Evolutionary conservation across 1,140 invertebrate species (phyloP).

Genomic region (Drosophila lowei): DNA sequence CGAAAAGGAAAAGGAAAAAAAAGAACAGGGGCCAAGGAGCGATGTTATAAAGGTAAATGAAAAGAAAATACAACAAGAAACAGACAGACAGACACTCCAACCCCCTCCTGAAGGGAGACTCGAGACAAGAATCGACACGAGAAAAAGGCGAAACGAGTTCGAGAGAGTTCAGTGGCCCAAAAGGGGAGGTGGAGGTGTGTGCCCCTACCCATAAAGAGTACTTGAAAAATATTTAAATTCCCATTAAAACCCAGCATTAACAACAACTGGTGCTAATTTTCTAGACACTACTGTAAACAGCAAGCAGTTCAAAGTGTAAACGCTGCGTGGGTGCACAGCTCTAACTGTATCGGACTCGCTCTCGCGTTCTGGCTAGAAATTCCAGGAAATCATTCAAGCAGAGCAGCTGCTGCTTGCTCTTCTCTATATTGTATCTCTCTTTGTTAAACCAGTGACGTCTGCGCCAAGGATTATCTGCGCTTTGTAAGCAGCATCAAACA

Average conservation of each 20-base stretch:
- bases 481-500: background rate
- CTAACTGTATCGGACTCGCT: background rate
- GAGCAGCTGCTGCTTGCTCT: conserved; percentile 21
- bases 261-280: too few species aligned
- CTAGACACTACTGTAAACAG: too few species aligned
- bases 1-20: conserved; percentile 22
- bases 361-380: conserved; percentile 3
- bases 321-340: conserved; percentile 3
- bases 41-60: conserved; percentile 22
- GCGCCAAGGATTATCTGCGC: conserved; percentile 25
- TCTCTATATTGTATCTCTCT: background rate
- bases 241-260: background rate
- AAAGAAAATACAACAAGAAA: conserved; percentile 10
- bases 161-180: conserved; percentile 55
- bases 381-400: conserved; percentile 27
- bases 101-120: conserved; percentile 25
- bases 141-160: conserved; percentile 23
- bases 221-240: conserved; percentile 15
- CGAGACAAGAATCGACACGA: background rate
- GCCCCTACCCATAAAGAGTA: background rate
- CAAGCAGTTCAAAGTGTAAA: too few species aligned
- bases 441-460: conserved; percentile 14
- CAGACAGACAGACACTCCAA: conserved; percentile 17
- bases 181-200: background rate
- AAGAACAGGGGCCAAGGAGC: conserved; percentile 18